Evolutionary conservation across 53 echinoderm and acorn worm species (phyloP), one percentile per base, ranked within the genome.

Genomic region (Crossaster papposus): DNA sequence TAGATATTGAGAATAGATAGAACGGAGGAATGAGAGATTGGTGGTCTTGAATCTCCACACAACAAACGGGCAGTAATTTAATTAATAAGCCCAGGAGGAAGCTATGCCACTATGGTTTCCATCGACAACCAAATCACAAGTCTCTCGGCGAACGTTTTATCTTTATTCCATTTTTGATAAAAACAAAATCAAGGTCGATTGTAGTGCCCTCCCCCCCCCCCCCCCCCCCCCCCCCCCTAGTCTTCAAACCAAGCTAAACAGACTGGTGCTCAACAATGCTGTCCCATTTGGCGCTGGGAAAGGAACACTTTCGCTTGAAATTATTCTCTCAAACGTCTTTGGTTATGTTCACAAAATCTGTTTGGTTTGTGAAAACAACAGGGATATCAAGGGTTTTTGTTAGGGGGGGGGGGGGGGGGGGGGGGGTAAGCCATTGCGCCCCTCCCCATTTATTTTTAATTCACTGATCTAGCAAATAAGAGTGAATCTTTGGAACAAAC

Each of bases 101-200:
- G 12, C 75, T 34, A 13, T 35, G 34, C 75, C 75, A 7, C 11
- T 35, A 36, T 74, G 75, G 8, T 36, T 18, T 33, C 75, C 13
- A 0, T 34, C 9, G 28, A 74, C 35, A 17, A 35, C 75, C 75
- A 20, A 74, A 33, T 74, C 75, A 74, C 75, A 34, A 8, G 18
- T 74, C 68, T 68, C 68, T 12, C 6, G 28, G 22, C 68, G 2
- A 23, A 28, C 28, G 17, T 26, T 68, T 68, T 28, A 68, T 23
- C 68, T 68, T 68, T 12, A 28, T 81, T 55, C 29, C 62, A 30
- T 58, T 81, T 52, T 79, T 54, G 52, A 52, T 53, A 58, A 68
- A 64, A 13, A 15, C 11, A 64, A 68, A 24, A n/a, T 28, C 28
- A n/a, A 28, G 28, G 24, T 28, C 4, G 24, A 68, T 23, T 28